Base-by-base conservation (phyloP, 1,140 invertebrate species). In the Danaus melanippus region DNA sequence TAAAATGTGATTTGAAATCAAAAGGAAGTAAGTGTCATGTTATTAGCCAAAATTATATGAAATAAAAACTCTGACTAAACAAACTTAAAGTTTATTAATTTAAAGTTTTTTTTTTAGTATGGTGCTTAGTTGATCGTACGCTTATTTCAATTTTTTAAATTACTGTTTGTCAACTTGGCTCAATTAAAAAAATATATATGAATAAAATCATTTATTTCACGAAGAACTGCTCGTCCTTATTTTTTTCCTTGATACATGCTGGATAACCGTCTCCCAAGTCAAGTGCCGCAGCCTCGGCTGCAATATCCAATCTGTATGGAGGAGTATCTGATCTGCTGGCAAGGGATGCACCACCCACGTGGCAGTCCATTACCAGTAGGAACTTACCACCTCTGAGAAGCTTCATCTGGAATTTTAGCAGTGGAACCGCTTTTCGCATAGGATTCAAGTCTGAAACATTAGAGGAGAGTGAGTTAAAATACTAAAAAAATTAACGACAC, bases 351-450 rank as follows among this genome's bases (percentile, higher is more conserved):
- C 68, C 64, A 0, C 72, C 76, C 0, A 71, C 47, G 32, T 67
- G 52, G 44, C 77, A 83, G 50, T 83, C 77, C 63, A 76, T 68
- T 55, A 77, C 61, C n/a, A 78, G 49, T 6, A 84, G 62, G 45
- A 65, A 84, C 50, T 67, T 70, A 0, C 76, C 71, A 12, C 64
- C 49, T 7, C 53, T 46, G 2, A 82, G 4, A 52, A 84, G 45
- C 50, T 80, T 84, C 52, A 84, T 58, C 11, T 71, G 63, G 46
- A 84, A 77, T 46, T 71, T 76, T 0, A 80, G 48, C 0, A 82
- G 62, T 0, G 71, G 69, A 2, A 84, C 73, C 7, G 56, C 43
- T 11, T 60, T 67, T 11, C 55, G 59, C n/a, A 43, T 46, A n/a
- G 71, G 71, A 8, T 66, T 32, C 32, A 77, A 66, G 47, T 69